Evolutionary conservation across 2,113 vertebrate genomes (phyloP).

Genomic region (Tetrao urogallus): DNA sequence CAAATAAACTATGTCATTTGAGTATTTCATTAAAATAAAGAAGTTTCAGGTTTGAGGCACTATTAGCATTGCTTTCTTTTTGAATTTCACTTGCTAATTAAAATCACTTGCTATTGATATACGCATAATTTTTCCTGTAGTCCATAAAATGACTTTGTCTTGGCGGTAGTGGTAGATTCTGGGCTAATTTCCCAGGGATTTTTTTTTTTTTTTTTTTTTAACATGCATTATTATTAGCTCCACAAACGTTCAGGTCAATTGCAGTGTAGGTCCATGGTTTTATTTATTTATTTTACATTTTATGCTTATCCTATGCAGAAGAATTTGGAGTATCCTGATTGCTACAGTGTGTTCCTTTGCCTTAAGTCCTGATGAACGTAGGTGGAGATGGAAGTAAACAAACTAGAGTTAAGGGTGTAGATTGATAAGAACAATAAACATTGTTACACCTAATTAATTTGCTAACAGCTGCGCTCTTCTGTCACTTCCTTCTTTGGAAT

Average conservation of each 20-base stretch:
- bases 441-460: slow-evolving; percentile 7
- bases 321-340: neutral
- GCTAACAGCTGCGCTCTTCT: neutral
- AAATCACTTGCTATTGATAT: neutral
- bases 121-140: neutral
- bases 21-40: neutral
- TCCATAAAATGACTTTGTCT: neutral
- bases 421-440: slow-evolving; percentile 23
- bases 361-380: neutral
- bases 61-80: accelerated
- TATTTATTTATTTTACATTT: neutral
- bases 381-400: neutral
- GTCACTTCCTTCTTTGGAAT: neutral
- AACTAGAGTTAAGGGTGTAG: neutral
- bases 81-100: neutral
- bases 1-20: neutral
- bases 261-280: neutral
- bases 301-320: neutral
- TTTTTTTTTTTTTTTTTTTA: neutral
- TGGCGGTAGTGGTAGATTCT: neutral
- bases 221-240: neutral
- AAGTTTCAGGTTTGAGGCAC: neutral
- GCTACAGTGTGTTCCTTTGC: neutral
- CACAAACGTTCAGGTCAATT: neutral
- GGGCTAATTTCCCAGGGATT: neutral